Evolutionary conservation across 1,140 invertebrate species (phyloP).

Genomic region (Fopius arisanus): DNA sequence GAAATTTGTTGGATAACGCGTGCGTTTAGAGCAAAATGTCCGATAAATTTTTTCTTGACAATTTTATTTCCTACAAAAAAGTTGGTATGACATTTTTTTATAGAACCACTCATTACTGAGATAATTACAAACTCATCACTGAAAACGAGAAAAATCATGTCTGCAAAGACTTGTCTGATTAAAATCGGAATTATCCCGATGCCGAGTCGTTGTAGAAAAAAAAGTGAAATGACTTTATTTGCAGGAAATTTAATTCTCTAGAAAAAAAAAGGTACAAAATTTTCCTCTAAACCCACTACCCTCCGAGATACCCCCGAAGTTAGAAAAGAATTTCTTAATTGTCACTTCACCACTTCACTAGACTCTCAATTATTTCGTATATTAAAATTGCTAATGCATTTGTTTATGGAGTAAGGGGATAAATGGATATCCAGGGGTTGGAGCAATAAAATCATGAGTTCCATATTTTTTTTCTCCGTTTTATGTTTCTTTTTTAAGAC

Average conservation of each 20-base stretch:
- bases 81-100: neutral
- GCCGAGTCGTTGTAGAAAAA: no score
- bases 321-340: neutral
- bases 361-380: neutral
- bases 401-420: neutral
- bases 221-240: no score
- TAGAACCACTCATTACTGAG: no score
- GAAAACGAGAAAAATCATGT: no score
- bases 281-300: neutral
- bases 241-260: no score
- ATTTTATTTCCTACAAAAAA: neutral
- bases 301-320: no score
- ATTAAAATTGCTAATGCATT: neutral
- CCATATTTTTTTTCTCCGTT: neutral
- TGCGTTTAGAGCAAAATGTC: neutral
- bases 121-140: no score
- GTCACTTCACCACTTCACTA: neutral
- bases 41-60: neutral
- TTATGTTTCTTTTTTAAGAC: conserved; percentile 10
- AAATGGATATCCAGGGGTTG: neutral
- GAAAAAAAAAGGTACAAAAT: no score
- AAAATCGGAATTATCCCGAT: no score
- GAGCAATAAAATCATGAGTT: neutral
- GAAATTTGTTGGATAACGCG: no score
- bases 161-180: no score